phyloP scores from a whole-genome alignment of 2,888 invertebrate genomes.

The Mythimna vitellina region DNA sequence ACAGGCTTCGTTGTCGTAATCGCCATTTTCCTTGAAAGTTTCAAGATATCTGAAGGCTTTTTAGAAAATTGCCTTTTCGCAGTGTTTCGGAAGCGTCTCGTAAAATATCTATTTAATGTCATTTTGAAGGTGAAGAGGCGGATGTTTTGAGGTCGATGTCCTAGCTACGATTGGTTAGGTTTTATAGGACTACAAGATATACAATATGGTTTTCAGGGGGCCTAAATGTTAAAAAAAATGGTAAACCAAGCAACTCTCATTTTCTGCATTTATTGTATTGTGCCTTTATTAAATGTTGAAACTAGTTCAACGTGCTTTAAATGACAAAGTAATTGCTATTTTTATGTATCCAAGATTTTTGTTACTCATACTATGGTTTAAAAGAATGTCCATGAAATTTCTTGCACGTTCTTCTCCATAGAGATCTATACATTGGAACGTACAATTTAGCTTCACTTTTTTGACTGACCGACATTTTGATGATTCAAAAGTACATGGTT shows the following conservation, averaged over 20 bases:
- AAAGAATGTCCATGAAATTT: too few species aligned
- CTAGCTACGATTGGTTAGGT: neutral
- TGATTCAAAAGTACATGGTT: too few species aligned
- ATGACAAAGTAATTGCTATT: neutral
- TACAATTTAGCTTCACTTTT: too few species aligned
- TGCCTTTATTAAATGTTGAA: neutral
- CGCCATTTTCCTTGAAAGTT: conserved; percentile 44
- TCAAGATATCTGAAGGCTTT: conserved; percentile 44
- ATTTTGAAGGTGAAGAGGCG: conserved; percentile 18
- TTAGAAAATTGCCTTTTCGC: conserved; percentile 55
- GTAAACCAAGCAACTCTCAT: rapidly evolving
- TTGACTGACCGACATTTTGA: too few species aligned
- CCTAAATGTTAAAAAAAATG: neutral
- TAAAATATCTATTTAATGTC: conserved; percentile 55
- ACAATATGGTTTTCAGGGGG: neutral
- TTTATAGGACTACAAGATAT: neutral
- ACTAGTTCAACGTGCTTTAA: neutral
- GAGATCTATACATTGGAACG: too few species aligned
- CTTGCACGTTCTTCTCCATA: too few species aligned
- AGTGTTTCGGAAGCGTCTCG: conserved; percentile 29
- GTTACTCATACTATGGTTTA: too few species aligned
- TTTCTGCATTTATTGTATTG: neutral
- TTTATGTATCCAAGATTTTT: too few species aligned
- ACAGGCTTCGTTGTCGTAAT: neutral
- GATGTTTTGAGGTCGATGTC: neutral